Percentiles rank a stretch among this genome's conserved stretches.
phyloP scores from a whole-genome alignment of 2,888 invertebrate genomes.

The Pammene fasciana region DNA sequence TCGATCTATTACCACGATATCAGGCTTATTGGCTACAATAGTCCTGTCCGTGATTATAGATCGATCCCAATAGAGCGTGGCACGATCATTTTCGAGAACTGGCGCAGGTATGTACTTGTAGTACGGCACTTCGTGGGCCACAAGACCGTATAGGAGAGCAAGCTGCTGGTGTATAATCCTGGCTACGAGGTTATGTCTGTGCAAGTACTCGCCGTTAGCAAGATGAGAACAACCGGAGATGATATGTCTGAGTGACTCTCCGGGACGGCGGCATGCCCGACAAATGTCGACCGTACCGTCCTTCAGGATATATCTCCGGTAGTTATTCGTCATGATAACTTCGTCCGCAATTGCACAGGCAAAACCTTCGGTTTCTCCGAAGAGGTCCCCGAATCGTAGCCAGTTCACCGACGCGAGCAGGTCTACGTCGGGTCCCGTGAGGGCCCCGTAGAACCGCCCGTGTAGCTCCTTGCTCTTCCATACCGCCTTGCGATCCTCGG shows the following conservation, averaged over 20 bases:
- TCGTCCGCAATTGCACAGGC: background rate
- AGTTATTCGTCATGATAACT: background rate
- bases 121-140: background rate
- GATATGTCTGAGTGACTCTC: background rate
- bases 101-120: background rate
- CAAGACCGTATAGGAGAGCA: background rate
- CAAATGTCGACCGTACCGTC: background rate
- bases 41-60: background rate
- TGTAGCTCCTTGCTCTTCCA: background rate
- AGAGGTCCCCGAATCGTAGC: background rate
- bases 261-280: background rate
- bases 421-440: background rate
- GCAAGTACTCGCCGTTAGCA: no score
- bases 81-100: background rate
- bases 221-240: background rate
- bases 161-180: no score
- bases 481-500: background rate
- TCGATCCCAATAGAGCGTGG: background rate
- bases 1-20: background rate
- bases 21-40: background rate
- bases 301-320: background rate
- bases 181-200: no score
- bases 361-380: background rate
- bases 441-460: background rate
- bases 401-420: background rate